Base-by-base conservation (phyloP, 2,888 invertebrate species). In the Drosophila mimetica region DNA sequence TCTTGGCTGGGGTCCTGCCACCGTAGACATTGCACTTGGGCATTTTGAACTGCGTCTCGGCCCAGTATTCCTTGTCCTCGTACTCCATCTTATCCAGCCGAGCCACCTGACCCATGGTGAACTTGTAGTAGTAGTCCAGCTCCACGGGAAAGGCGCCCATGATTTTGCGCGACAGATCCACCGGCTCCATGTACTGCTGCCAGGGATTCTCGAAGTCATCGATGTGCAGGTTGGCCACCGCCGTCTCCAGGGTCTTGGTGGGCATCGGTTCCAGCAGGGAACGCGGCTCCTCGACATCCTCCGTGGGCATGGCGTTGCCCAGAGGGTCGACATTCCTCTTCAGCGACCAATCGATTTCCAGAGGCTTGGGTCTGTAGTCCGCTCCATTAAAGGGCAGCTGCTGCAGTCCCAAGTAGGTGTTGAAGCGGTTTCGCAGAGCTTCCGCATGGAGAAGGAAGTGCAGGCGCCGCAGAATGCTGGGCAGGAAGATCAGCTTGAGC, bases 401-500 rank as follows among this genome's bases (percentile, higher is more conserved):
- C 8, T 79, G 66, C 1, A 91, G 48, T 2, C 77, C 81, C 18
- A 91, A 70, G 74, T 76, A 89, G 8, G 58, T 47, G 65, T 91
- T 91, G 2, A 92, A 75, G 1, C 93, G 92, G 0, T 92, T 91
- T 0, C 92, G 90, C 22, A 92, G 25, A 2, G 79, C 61, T 63
- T 92, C 92, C 0, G 92, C 92, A 54, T 90, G 85, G 11, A 92
- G 66, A 67, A 92, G 82, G 28, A 73, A 91, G 28, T 88, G 69
- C 0, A 92, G 28, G 89, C 99, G 94, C 88, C 97, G 96, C 30
- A 99, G 88, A 61, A 98, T 94, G 18, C 96, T 95, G 0, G 99
- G 99, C 60, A 99, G 89, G 55, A 96, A 93, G 1, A 95, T 94
- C 0, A 96, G 95, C 91, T 98, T 97, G 20, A 96, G 93, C 97